phyloP scores from a whole-genome alignment of 2,888 invertebrate species.

The Gymnosoma rotundatum region DNA sequence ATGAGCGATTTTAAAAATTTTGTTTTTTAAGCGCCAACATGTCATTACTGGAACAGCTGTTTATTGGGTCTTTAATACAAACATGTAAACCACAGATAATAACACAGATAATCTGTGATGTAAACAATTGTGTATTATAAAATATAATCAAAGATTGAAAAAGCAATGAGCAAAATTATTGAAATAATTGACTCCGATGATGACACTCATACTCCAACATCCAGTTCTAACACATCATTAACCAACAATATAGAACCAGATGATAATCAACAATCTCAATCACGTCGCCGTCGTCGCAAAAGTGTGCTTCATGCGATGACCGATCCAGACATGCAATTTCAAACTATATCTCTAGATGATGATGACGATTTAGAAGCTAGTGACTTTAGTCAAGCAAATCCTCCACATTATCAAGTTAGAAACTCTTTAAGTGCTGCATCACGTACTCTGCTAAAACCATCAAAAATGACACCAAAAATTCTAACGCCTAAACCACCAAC shows the following conservation, averaged over 20 bases:
- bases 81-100: too few species aligned
- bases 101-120: too few species aligned
- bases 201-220: constrained; percentile 40
- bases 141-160: too few species aligned
- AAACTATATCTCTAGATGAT: constrained; percentile 71
- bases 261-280: constrained; percentile 34
- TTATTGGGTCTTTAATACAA: too few species aligned
- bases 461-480: constrained; percentile 64
- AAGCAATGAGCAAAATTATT: constrained; percentile 69
- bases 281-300: constrained; percentile 69
- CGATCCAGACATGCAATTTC: constrained; percentile 72
- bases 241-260: constrained; percentile 38
- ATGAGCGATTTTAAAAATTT: too few species aligned
- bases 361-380: constrained; percentile 38
- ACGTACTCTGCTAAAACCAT: constrained; percentile 32
- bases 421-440: neutral
- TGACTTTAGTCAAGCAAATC: neutral
- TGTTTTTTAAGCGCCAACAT: too few species aligned
- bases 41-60: too few species aligned
- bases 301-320: constrained; percentile 68
- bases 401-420: neutral
- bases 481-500: constrained; percentile 33
- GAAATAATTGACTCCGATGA: constrained; percentile 73
- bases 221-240: constrained; percentile 18
- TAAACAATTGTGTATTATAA: too few species aligned